Base-by-base conservation (phyloP, 2,888 invertebrate genomes). In the Teleogryllus oceanicus region DNA sequence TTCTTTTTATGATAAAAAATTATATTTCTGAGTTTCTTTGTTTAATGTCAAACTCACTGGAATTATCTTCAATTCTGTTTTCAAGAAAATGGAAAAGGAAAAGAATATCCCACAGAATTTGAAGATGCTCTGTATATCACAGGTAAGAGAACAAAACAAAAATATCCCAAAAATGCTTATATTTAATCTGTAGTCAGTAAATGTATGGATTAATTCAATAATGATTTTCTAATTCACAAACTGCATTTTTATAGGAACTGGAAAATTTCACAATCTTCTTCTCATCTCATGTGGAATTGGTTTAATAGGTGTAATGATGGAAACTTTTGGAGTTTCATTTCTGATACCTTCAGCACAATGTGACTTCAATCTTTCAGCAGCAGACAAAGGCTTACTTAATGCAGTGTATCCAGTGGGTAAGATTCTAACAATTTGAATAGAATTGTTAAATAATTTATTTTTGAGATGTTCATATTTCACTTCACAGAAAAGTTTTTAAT, bases 341-440 rank as follows among this genome's bases (percentile, higher is more conserved):
- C 75, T 93, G 76, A 88, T 92, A 84, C 92, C 92, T 8, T 89
- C 91, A 0, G 90, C 93, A 12, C 92, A 92, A 86, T 93, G 93
- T 83, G 93, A 93, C 85, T 86, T 93, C 49, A 85, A 88, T 2
- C 87, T 93, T n/a, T 88, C 89, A n/a, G 85, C 91, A 79, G 85
- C 88, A 18, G 89, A 91, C 83, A 90, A 92, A 83, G 92, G 92
- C 0, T 87, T 92, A 85, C 86, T 93, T 0, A 90, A 91, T 13
- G 92, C 92, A 4, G 89, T 92, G 78, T 91, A 92, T 1, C 93
- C 92, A 84, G 85, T 92, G 81, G 93, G 93, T 91, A 85, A 87
- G 86, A 16, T 18, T 37, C 37, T 8, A 5, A 37, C 37, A 37
- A 37, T 8, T 37, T 37, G 37, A 37, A 24, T 24, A 2, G 24